phyloP scores from a whole-genome alignment of 1,140 invertebrate genomes.

The Druon quercuslanigerum region DNA sequence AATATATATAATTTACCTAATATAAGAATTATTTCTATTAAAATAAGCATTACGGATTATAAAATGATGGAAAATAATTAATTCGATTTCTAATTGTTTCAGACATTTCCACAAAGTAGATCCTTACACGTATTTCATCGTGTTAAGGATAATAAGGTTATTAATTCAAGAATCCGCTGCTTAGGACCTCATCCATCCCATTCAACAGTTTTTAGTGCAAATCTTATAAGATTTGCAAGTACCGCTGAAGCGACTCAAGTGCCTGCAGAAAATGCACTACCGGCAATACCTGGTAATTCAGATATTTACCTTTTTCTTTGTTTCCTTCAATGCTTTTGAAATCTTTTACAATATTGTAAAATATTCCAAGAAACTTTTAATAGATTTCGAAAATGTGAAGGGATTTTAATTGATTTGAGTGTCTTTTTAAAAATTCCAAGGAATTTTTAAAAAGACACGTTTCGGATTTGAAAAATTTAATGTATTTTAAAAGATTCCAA shows the following conservation, averaged over 20 bases:
- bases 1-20: not conserved
- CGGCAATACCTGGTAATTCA: not conserved
- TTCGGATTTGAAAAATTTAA: no score
- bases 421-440: no score
- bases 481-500: no score
- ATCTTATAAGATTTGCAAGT: slow-evolving; percentile 43
- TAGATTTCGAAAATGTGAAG: no score
- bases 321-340: no score
- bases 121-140: slow-evolving; percentile 35
- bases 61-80: not conserved
- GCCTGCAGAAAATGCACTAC: not conserved
- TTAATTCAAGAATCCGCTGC: not conserved
- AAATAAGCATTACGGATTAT: not conserved
- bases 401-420: no score
- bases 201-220: slow-evolving; percentile 32
- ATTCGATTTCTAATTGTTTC: not conserved
- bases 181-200: slow-evolving; percentile 7
- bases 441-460: no score
- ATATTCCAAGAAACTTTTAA: no score
- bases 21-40: not conserved
- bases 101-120: slow-evolving; percentile 25
- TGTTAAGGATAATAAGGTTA: slow-evolving; percentile 12
- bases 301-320: no score
- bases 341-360: no score
- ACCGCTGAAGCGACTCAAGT: slow-evolving; percentile 16